Percentiles rank a stretch among this genome's conserved stretches.
phyloP scores from a whole-genome alignment of 92 coral and sea anemone genomes.

The Virgularia gustaviana region DNA sequence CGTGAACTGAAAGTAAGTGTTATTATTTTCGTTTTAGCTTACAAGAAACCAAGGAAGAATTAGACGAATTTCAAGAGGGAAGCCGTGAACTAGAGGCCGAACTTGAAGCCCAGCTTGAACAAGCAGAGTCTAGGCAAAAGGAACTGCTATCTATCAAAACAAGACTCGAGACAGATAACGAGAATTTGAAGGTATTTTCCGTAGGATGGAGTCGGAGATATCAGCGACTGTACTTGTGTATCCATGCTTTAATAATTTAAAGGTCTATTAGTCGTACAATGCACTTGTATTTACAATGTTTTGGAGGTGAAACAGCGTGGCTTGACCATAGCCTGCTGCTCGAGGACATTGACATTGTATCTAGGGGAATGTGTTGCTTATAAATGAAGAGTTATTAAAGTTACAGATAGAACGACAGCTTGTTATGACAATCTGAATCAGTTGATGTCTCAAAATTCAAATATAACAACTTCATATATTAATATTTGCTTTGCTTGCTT shows the following conservation, averaged over 20 bases:
- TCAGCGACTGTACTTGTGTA: neutral
- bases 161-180: slow-evolving; percentile 89
- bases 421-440: too few relatives aligned
- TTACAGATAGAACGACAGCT: too few relatives aligned
- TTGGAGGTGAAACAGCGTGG: too few relatives aligned
- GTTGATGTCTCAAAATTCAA: too few relatives aligned
- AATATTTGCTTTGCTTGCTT: too few relatives aligned
- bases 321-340: too few relatives aligned
- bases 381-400: too few relatives aligned
- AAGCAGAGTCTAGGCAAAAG: slow-evolving; percentile 98
- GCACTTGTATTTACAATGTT: too few relatives aligned
- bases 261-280: neutral
- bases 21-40: slow-evolving; percentile 60
- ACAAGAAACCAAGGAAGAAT: slow-evolving; percentile 98
- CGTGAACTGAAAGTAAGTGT: slow-evolving; percentile 20
- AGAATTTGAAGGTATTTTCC: slow-evolving; percentile 76
- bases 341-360: too few relatives aligned
- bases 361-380: too few relatives aligned
- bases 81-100: slow-evolving; percentile 98
- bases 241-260: slow-evolving; percentile 22
- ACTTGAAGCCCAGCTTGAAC: slow-evolving; percentile 95
- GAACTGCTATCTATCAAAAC: slow-evolving; percentile 89
- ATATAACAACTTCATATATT: neutral
- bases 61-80: slow-evolving; percentile 99
- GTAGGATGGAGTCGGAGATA: too few relatives aligned